These are phyloP conservation scores for Pachyseris speciosa DNA, from an alignment of 64 coral and sea anemone genomes.

Conservation along the genomic window DNA sequence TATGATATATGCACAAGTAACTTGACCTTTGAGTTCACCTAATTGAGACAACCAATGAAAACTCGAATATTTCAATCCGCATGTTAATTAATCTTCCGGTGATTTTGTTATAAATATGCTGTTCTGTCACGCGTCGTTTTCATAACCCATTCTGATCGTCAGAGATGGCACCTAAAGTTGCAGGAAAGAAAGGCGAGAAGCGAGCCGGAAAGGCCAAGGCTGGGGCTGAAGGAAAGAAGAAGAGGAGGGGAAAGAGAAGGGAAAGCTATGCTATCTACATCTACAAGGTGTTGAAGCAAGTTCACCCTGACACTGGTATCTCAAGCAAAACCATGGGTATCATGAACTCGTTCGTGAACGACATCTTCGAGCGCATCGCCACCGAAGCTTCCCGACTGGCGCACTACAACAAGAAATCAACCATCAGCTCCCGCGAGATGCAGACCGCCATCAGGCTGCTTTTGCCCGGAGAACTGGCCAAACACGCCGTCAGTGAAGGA, in stretches of 20 bases:
- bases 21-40: too few species aligned
- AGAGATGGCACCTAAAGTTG: too few species aligned
- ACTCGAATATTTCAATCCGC: too few species aligned
- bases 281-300: slow-evolving; percentile 55
- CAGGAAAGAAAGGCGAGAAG: too few species aligned
- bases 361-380: slow-evolving; percentile 83
- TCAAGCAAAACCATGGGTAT: slow-evolving; percentile 79
- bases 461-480: slow-evolving; percentile 15
- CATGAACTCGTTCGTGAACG: slow-evolving; percentile 80
- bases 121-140: too few species aligned
- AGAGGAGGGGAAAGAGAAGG: slow-evolving; percentile 22
- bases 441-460: slow-evolving; percentile 34
- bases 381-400: slow-evolving; percentile 68
- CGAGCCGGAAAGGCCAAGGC: too few species aligned
- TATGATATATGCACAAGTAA: too few species aligned
- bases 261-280: slow-evolving; percentile 55
- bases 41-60: too few species aligned
- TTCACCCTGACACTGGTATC: slow-evolving; percentile 62
- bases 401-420: slow-evolving; percentile 70
- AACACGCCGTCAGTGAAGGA: slow-evolving; percentile 27
- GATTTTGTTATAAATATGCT: too few species aligned
- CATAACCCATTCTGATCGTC: too few species aligned
- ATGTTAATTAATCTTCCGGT: too few species aligned
- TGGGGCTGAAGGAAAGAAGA: not conserved
- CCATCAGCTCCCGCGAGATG: slow-evolving; percentile 27